Base-by-base conservation (phyloP, 2,888 invertebrate species). In the Melikaiella ostensackeni region DNA sequence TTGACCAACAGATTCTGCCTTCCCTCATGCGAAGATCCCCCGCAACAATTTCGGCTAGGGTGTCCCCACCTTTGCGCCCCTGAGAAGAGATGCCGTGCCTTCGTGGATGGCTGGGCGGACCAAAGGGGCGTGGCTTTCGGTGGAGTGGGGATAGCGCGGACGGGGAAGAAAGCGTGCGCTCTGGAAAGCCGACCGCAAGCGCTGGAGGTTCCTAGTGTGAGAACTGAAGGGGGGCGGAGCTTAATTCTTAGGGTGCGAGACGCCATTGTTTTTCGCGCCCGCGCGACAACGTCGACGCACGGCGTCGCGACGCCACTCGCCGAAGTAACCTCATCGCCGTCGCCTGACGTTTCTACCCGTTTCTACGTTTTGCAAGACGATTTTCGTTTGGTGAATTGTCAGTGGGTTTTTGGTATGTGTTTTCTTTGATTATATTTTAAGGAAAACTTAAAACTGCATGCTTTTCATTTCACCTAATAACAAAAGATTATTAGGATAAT, bases 1-100 rank as follows among this genome's bases (percentile, higher is more conserved):
- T 91, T 90, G 91, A 90, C 91, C 91, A 91, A 87, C 89, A 86
- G 90, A 89, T 89, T 91, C 91, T 91, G 91, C 86, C 88, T 89
- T 86, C 83, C 86, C 88, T 86, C 87, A 87, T 87, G 86, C 87
- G 87, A 86, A 85, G 86, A 87, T 86, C 85, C 86, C 87, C 84
- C 84, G 87, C 85, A 84, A 84, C 85, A 87, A 87, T 87, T 88
- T 87, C 83, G 85, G 85, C 76, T 84, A 83, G 81, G 86, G 80
- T 86, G 80, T 75, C 74, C 80, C 86, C 85, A 82, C 87, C 85
- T 80, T 81, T 79, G 79, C 81, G 79, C 81, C 66, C 57, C 66
- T 74, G 76, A 76, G 78, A 75, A 75, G 38, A 57, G n/a, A 42
- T 75, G 46, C 63, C 74, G 64, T 74, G 50, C 76, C 74, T 75